Percentiles rank a stretch among this genome's conserved stretches.
phyloP scores from a whole-genome alignment of 2,113 vertebrate species.

The Epinephelus lanceolatus region DNA sequence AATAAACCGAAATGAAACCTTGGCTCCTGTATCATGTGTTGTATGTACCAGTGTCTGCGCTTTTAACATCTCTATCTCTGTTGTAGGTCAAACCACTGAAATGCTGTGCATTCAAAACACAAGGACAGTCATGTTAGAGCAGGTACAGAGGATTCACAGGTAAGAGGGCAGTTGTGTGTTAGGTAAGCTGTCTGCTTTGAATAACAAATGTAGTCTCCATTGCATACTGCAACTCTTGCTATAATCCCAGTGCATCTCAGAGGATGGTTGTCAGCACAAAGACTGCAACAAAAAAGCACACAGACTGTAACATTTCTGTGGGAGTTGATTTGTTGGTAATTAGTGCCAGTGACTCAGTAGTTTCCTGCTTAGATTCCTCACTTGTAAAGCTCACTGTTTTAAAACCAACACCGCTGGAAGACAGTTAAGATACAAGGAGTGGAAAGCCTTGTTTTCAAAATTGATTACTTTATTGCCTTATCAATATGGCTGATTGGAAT shows the following conservation, averaged over 20 bases:
- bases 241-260: neutral
- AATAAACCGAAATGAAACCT: slow-evolving; percentile 49
- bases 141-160: slow-evolving; percentile 12
- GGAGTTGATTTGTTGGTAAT: neutral
- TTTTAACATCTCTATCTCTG: neutral
- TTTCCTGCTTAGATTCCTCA: neutral
- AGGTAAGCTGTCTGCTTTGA: neutral
- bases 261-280: neutral
- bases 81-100: neutral
- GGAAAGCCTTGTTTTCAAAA: neutral
- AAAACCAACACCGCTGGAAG: neutral
- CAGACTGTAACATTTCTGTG: neutral
- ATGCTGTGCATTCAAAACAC: neutral
- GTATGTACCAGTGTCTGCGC: neutral
- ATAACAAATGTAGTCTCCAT: no score
- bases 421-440: neutral
- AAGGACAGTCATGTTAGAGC: slow-evolving; percentile 30
- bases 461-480: no score
- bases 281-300: no score
- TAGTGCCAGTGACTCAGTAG: neutral
- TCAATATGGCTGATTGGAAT: no score
- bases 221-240: neutral
- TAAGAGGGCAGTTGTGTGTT: slow-evolving; percentile 20
- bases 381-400: neutral
- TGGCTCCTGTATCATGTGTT: slow-evolving; percentile 15